Evolutionary conservation across 2,888 invertebrate species (phyloP), one percentile per base, ranked within the genome.

Genomic region (Syritta pipiens): DNA sequence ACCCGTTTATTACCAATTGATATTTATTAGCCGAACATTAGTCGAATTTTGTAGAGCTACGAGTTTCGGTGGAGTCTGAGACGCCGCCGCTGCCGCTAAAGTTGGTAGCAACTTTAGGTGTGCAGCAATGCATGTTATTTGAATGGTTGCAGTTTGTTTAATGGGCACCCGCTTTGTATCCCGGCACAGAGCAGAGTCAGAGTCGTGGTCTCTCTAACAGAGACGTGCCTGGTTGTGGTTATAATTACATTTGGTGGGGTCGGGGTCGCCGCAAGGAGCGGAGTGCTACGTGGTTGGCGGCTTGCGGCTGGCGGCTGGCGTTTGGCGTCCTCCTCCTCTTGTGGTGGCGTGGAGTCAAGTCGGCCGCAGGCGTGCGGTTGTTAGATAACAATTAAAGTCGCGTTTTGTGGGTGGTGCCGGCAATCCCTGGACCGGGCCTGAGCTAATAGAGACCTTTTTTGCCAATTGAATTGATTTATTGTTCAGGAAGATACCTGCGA

Each of bases 81-180:
- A 9, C 3, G 28, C 12, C 28, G 19, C 4, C 9, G 6, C 32
- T 17, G 62, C 35, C 35, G 79, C 74, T 79, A 63, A 79, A 79
- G 74, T 79, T 74, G 79, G 79, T 79, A 79, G 79, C 79, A 48
- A 49, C 32, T 74, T 74, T 26, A 79, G 74, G 74, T 79, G 79
- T 79, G 79, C 79, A 79, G 79, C 79, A 79, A 79, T 79, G 74
- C 79, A 79, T 79, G 79, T 79, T 79, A 79, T 79, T 79, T 79
- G 79, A 79, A 79, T 79, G 67, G 79, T 57, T 79, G 79, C 57
- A 67, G 74, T 79, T 79, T 79, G 79, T 79, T 79, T 79, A 74
- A 79, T 79, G 67, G 79, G 60, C 74, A 42, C 74, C 79, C 74
- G 67, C 79, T 79, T 77, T 79, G 74, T 74, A 79, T 37, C 71